Percentiles rank a stretch among this genome's conserved stretches.
phyloP scores from a whole-genome alignment of 2,888 invertebrate species.

The Boloria euphrosyne region DNA sequence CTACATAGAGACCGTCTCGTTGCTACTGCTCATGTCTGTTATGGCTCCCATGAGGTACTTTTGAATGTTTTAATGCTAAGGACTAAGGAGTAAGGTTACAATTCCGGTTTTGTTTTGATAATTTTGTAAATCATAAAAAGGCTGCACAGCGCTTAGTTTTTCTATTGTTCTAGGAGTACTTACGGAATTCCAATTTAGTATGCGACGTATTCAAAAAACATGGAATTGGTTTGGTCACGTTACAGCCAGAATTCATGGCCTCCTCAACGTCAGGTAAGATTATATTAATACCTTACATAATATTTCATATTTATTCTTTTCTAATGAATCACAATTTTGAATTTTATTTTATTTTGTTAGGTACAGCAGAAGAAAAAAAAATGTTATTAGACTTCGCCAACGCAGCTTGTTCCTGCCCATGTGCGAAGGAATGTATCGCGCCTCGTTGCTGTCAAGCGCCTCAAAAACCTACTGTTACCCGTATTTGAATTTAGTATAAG shows the following conservation, averaged over 20 bases:
- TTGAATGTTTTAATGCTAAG: no score
- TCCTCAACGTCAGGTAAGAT: constrained; percentile 57
- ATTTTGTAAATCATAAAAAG: no score
- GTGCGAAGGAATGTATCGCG: constrained; percentile 75
- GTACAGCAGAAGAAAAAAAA: constrained; percentile 70
- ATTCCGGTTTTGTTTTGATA: no score
- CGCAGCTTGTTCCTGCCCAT: constrained; percentile 65
- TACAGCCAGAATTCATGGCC: constrained; percentile 91
- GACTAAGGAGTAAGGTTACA: no score
- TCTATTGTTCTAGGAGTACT: constrained; percentile 59
- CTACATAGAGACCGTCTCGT: constrained; percentile 90
- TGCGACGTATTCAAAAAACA: constrained; percentile 89
- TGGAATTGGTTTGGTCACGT: constrained; percentile 91
- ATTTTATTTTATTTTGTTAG: constrained; percentile 45
- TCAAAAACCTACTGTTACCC: constrained; percentile 57
- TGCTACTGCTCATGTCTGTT: constrained; percentile 90
- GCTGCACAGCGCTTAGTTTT: constrained; percentile 1
- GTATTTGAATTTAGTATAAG: constrained; percentile 53
- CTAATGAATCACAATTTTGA: constrained; percentile 3
- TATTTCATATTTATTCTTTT: neutral
- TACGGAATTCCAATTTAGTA: constrained; percentile 80
- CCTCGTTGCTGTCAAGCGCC: constrained; percentile 69
- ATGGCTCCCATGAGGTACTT: constrained; percentile 65
- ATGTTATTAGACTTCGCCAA: constrained; percentile 66
- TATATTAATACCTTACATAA: neutral